Percentiles rank a stretch among this genome's conserved stretches.
Evolutionary conservation across 2,113 vertebrate species (phyloP).

Genomic region (Brachyhypopomus occidentalis): DNA sequence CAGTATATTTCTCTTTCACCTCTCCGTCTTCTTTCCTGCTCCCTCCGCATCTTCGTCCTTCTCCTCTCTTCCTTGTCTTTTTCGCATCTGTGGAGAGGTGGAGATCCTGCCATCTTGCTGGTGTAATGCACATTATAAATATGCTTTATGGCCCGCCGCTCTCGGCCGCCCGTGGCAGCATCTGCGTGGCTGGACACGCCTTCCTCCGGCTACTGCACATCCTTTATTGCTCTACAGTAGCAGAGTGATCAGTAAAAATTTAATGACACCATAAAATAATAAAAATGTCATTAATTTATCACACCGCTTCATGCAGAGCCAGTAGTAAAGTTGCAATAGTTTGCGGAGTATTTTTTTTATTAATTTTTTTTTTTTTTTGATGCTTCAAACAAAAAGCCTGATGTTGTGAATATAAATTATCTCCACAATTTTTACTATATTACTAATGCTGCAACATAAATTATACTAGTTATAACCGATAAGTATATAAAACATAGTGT

Average conservation of each 20-base stretch:
- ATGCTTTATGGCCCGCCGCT: slow-evolving; percentile 82
- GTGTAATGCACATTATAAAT: slow-evolving; percentile 74
- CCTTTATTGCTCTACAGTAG: slow-evolving; percentile 93
- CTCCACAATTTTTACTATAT: slow-evolving; percentile 87
- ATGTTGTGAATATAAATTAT: slow-evolving; percentile 88
- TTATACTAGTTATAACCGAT: slow-evolving; percentile 94
- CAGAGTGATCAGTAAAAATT: slow-evolving; percentile 99
- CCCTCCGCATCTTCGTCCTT: not conserved
- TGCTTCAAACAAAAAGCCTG: slow-evolving; percentile 90
- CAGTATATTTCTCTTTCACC: not conserved
- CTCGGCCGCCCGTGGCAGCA: slow-evolving; percentile 75
- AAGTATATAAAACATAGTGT: slow-evolving; percentile 98
- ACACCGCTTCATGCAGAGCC: slow-evolving; percentile 88
- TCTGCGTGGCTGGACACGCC: slow-evolving; percentile 77
- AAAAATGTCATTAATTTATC: slow-evolving; percentile 99
- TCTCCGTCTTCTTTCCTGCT: too few relatives aligned
- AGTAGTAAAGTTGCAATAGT: slow-evolving; percentile 95
- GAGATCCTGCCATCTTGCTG: slow-evolving; percentile 51
- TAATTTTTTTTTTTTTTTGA: slow-evolving; percentile 78
- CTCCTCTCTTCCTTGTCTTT: not conserved
- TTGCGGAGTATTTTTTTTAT: slow-evolving; percentile 94
- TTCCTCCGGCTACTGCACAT: slow-evolving; percentile 84
- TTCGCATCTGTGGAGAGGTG: slow-evolving; percentile 23
- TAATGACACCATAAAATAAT: slow-evolving; percentile 99
- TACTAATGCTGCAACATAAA: slow-evolving; percentile 89